Evolutionary conservation across 1,140 invertebrate genomes (phyloP).

Genomic region (Drusus annulatus): DNA sequence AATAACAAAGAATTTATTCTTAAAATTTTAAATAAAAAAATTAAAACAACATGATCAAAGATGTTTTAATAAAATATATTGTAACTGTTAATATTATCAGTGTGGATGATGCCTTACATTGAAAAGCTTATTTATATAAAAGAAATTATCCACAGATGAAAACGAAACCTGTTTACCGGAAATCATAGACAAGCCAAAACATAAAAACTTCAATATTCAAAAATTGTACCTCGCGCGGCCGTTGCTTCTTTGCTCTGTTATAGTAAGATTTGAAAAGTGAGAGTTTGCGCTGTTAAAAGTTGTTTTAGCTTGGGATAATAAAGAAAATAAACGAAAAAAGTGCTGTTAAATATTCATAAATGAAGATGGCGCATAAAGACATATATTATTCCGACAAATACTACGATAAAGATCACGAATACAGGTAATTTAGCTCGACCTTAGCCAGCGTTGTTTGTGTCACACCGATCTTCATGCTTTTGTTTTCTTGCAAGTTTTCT

Average conservation of each 20-base stretch:
- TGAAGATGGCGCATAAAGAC: conserved; percentile 64
- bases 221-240: conserved; percentile 35
- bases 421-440: conserved; percentile 75
- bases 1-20: no score
- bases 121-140: not conserved
- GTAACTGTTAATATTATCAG: not conserved
- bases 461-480: not conserved
- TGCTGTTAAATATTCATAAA: not conserved
- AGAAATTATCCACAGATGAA: not conserved
- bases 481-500: not conserved
- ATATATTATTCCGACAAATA: conserved; percentile 96
- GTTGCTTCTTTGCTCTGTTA: conserved; percentile 13
- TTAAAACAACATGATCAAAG: no score
- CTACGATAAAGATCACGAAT: conserved; percentile 89
- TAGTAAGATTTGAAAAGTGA: conserved; percentile 10
- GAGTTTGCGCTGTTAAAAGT: not conserved
- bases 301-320: not conserved
- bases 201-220: conserved; percentile 22
- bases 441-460: conserved; percentile 11
- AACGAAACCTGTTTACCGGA: conserved; percentile 6
- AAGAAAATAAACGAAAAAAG: not conserved
- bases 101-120: not conserved
- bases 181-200: conserved; percentile 8
- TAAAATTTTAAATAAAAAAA: no score
- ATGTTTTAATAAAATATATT: no score